Evolutionary conservation across 2,113 vertebrate species (phyloP), one percentile per base, ranked within the genome.

Genomic region (Setophaga kirtlandii): DNA sequence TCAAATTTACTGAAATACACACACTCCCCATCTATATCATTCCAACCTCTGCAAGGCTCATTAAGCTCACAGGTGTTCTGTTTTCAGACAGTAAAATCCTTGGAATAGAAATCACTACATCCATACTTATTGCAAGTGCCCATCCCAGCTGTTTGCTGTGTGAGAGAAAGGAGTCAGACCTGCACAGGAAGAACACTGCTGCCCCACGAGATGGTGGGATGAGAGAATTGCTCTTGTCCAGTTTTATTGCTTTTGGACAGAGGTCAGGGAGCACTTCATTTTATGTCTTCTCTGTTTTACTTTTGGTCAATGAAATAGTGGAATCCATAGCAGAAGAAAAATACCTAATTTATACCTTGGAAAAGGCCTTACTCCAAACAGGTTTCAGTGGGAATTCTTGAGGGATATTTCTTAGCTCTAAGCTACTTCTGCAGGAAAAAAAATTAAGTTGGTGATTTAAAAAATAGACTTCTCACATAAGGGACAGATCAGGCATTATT

Each of bases 331-430:
- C 12, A 87, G 78, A 65, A 93, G 15, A 69, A 83, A 86, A 90
- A 59, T 15, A 62, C 10, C 16, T 31, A 13, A 68, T n/a, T 59
- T 56, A 30, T 64, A n/a, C 22, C 68, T 75, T 53, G 62, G 60
- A 84, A 89, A 88, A 87, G n/a, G n/a, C 65, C 27, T 85, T 87
- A 56, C n/a, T 94, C 82, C 53, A 63, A 85, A 73, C 31, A 87
- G 41, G 12, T 64, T 60, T 69, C 44, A 23, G 30, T 8, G 23
- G 27, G 55, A 94, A 63, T 39, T 24, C 59, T 37, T 55, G 49
- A 86, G 30, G 18, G 42, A 4, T 71, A 21, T 73, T 91, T 87
- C 53, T 59, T 35, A 78, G 31, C 56, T 70, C 24, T 44, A 78
- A 89, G 24, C 46, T 93, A 80, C 28, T 82, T 82, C 63, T 56